Base-by-base conservation (phyloP, 2,113 vertebrate genomes). In the Suricata suricatta region DNA sequence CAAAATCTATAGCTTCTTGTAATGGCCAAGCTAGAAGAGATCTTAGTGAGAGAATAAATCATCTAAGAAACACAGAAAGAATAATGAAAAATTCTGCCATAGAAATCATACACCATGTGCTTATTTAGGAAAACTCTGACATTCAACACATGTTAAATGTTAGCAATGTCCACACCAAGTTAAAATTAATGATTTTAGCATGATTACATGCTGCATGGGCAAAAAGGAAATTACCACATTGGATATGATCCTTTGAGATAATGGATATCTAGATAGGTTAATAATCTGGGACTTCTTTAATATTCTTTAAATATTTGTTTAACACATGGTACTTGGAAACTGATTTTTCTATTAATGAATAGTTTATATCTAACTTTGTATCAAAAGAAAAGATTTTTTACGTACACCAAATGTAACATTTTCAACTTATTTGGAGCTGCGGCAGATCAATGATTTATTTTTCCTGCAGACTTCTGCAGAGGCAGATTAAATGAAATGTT, bases 291-390 rank as follows among this genome's bases (percentile, higher is more conserved):
- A 66, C 11, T 38, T 64, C 0, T 38, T 89, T 72, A 29, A 57
- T 35, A 74, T 16, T 83, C 29, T 79, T 66, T 68, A 90, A 92
- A 88, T 94, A 95, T 89, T 83, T 96, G 7, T 72, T 82, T 19
- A 41, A 14, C 8, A 7, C 29, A 44, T 38, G 4, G 5, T 66
- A 91, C 66, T 88, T 83, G 21, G 44, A 90, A 66, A 83, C 19
- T 69, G 5, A 66, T 74, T 83, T 94, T 96, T 95, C 31, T 74
- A 69, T 74, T 81, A 90, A 64, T 69, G 13, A 93, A 87, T 69
- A 92, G 4, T 86, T 93, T 57, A 76, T 33, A 80, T 38, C 5
- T 83, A 69, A 87, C 3, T 71, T 95, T 47, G 23, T 35, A 64
- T 82, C 8, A 77, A 87, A 92, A 93, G 41, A 66, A 92, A 83